These are phyloP conservation scores for Ifrita kowaldi DNA, from an alignment of 2,113 vertebrate genomes.

Conservation along the genomic window DNA sequence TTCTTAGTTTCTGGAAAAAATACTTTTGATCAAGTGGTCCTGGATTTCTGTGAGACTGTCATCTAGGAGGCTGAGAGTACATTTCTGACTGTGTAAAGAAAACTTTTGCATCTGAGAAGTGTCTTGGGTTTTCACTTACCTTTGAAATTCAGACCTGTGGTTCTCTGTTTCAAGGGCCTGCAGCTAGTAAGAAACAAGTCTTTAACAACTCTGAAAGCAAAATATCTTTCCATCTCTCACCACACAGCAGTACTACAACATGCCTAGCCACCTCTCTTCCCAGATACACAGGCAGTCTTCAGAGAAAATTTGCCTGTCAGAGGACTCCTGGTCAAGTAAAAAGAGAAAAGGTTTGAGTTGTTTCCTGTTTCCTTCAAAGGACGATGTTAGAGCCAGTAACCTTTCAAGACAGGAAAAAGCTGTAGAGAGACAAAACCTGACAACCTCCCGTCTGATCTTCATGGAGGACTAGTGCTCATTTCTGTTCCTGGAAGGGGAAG, in stretches of 20 bases:
- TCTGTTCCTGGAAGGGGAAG: neutral
- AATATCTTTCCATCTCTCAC: neutral
- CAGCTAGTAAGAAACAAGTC: neutral
- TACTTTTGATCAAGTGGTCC: neutral
- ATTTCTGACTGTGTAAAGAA: neutral
- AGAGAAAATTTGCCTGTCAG: neutral
- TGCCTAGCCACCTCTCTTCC: neutral
- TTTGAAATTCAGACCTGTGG: constrained; percentile 4
- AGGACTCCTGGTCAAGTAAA: constrained; percentile 6
- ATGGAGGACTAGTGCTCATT: neutral
- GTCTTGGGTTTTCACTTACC: neutral
- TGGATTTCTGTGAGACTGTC: neutral
- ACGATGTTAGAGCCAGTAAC: neutral
- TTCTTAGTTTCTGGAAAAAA: neutral
- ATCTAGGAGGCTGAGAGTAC: neutral
- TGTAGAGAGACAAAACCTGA: neutral
- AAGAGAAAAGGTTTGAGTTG: constrained; percentile 1
- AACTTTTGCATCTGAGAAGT: neutral
- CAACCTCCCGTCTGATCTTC: constrained; percentile 10
- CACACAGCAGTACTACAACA: neutral
- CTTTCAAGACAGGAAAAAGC: constrained; percentile 47
- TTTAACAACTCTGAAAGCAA: neutral
- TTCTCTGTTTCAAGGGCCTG: neutral
- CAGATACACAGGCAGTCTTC: neutral
- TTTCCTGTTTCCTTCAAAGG: constrained; percentile 55